phyloP scores from a whole-genome alignment of 2,797 vertebrate species.

The Heteromormyrus szaboi region DNA sequence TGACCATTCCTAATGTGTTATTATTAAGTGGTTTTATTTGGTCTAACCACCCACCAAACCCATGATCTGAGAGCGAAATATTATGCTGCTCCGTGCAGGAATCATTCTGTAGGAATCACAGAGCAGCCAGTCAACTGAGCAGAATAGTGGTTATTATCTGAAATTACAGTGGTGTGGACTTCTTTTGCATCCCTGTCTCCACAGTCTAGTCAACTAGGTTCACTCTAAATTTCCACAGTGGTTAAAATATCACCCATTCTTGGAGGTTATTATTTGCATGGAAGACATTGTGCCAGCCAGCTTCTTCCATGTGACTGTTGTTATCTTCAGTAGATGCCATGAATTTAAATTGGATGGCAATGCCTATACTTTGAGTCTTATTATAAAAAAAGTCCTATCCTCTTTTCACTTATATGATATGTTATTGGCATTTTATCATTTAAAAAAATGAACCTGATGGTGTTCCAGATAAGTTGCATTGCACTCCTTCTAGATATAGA shows the following conservation, averaged over 20 bases:
- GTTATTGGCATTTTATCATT: background rate
- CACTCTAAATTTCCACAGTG: background rate
- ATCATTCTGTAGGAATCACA: background rate
- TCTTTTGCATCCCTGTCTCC: background rate
- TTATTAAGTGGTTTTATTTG: background rate
- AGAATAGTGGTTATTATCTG: background rate
- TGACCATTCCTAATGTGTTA: background rate
- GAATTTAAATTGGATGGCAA: background rate
- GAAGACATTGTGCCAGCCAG: background rate
- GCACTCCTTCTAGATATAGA: background rate
- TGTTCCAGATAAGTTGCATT: background rate
- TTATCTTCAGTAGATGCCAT: background rate
- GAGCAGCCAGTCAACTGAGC: background rate
- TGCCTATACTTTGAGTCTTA: background rate
- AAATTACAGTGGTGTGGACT: background rate
- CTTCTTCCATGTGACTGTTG: background rate
- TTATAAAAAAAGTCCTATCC: background rate
- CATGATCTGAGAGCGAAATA: background rate
- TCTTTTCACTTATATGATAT: background rate
- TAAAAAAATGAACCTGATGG: background rate
- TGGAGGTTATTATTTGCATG: constrained; percentile 1
- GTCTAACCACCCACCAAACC: background rate
- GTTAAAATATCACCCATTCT: background rate
- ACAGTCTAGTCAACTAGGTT: background rate
- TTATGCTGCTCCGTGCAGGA: background rate